These are phyloP conservation scores for Nasonia longicornis DNA, from an alignment of 1,140 invertebrate genomes.

Conservation along the genomic window DNA sequence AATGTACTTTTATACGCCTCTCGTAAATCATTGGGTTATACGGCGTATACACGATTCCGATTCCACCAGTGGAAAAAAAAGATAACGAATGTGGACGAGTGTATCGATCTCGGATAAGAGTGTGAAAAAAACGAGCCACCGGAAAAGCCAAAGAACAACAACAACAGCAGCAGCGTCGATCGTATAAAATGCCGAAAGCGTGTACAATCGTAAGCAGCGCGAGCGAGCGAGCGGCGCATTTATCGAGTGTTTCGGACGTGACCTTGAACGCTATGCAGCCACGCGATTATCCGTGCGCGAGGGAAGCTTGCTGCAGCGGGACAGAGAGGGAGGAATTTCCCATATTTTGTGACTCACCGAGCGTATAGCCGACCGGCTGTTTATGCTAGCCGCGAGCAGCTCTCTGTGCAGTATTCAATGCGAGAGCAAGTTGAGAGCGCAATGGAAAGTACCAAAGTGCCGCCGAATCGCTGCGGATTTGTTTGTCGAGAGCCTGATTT, in stretches of 20 bases:
- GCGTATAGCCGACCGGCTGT: neutral
- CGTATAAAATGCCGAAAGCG: slow-evolving; percentile 15
- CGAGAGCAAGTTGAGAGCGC: neutral
- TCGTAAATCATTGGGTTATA: no score
- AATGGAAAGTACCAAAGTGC: no score
- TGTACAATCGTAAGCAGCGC: neutral
- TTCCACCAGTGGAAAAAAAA: no score
- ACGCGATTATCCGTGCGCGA: slow-evolving; percentile 27
- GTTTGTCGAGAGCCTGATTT: neutral
- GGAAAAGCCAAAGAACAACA: slow-evolving; percentile 17
- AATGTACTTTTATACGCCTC: no score
- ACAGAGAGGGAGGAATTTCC: slow-evolving; percentile 27
- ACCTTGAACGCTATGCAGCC: slow-evolving; percentile 33
- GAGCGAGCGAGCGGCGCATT: slow-evolving; percentile 3
- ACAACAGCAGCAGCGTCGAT: slow-evolving; percentile 36
- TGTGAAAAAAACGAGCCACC: neutral
- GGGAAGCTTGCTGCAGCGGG: neutral
- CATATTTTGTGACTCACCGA: slow-evolving; percentile 32
- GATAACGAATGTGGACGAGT: no score
- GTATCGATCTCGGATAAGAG: no score
- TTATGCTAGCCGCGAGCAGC: slow-evolving; percentile 6
- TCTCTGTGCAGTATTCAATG: neutral
- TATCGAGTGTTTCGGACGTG: slow-evolving; percentile 37
- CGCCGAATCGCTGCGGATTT: neutral
- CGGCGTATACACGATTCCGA: no score